Evolutionary conservation across 1,140 invertebrate genomes (phyloP).

Genomic region (Leptinotarsa defecta): DNA sequence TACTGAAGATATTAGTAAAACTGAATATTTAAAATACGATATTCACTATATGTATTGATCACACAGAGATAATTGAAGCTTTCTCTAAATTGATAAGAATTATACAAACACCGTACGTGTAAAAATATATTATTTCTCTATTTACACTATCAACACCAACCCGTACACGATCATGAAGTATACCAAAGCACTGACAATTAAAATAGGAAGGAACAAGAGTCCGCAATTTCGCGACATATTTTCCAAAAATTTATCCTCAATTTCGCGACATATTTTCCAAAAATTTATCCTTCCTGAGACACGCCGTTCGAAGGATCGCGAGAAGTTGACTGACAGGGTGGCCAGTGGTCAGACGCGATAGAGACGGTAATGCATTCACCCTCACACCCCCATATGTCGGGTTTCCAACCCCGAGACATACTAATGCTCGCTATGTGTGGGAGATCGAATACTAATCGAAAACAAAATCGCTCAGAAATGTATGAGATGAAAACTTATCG

Average conservation of each 20-base stretch:
- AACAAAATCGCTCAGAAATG: slow-evolving; percentile 4
- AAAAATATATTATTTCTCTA: slow-evolving; percentile 15
- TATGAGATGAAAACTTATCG: not conserved
- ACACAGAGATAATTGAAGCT: slow-evolving; percentile 48
- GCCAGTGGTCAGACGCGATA: slow-evolving; percentile 50
- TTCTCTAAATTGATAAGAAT: slow-evolving; percentile 47
- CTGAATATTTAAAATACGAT: slow-evolving; percentile 54
- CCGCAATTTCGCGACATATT: slow-evolving; percentile 37
- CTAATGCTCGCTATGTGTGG: slow-evolving; percentile 18
- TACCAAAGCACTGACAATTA: slow-evolving; percentile 42
- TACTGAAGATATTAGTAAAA: slow-evolving; percentile 49
- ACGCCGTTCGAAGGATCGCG: slow-evolving; percentile 22
- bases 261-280: slow-evolving; percentile 34
- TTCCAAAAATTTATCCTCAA: slow-evolving; percentile 34
- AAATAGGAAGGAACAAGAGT: slow-evolving; percentile 41
- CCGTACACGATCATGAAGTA: slow-evolving; percentile 43
- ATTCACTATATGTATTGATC: slow-evolving; percentile 53
- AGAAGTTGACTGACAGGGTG: slow-evolving; percentile 47
- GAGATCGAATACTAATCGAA: slow-evolving; percentile 15
- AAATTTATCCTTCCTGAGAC: slow-evolving; percentile 28
- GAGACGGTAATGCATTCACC: slow-evolving; percentile 53
- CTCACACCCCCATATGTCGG: slow-evolving; percentile 36
- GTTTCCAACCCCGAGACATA: slow-evolving; percentile 6
- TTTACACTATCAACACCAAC: slow-evolving; percentile 38
- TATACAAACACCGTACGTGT: slow-evolving; percentile 27